Conservation (phyloP, 2,888 invertebrate species). For the Tribolium freemani region DNA sequence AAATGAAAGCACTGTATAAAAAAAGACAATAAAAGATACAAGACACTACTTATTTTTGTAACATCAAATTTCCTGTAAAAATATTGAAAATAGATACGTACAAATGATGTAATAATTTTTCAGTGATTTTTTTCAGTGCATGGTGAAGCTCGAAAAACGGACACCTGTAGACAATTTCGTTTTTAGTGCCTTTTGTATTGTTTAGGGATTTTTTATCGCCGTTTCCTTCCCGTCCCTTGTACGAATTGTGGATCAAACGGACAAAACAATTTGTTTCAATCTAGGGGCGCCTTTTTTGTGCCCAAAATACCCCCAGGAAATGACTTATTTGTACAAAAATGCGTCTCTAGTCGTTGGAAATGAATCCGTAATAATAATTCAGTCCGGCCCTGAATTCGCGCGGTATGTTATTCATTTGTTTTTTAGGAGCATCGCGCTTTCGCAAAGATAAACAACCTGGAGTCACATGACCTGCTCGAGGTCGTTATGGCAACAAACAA, state of each 20-base stretch:
- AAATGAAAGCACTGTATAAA: too few relatives aligned
- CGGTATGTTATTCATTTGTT: background rate
- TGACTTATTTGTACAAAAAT: conserved; percentile 46
- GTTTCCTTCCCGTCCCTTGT: conserved; percentile 47
- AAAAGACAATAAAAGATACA: too few relatives aligned
- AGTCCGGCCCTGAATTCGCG: too few relatives aligned
- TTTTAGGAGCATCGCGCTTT: conserved; percentile 54
- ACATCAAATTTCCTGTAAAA: too few relatives aligned
- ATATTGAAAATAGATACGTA: too few relatives aligned
- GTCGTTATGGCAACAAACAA: background rate
- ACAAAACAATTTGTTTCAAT: conserved; percentile 53
- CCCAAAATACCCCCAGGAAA: conserved; percentile 46
- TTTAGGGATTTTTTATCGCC: conserved; percentile 56
- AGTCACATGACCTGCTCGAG: background rate
- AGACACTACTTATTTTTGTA: too few relatives aligned
- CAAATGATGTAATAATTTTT: too few relatives aligned
- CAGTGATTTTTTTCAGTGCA: too few relatives aligned
- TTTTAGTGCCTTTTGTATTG: conserved; percentile 1
- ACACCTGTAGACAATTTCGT: too few relatives aligned
- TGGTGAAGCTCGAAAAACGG: too few relatives aligned
- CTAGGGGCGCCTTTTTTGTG: conserved; percentile 53
- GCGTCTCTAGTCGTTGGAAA: conserved; percentile 56
- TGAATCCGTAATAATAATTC: conserved; percentile 48
- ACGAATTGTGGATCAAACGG: conserved; percentile 42
- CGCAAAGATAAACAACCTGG: conserved; percentile 39